Conservation (phyloP, 2,797 vertebrate genomes). For the Aulostomus chinensis region DNA sequence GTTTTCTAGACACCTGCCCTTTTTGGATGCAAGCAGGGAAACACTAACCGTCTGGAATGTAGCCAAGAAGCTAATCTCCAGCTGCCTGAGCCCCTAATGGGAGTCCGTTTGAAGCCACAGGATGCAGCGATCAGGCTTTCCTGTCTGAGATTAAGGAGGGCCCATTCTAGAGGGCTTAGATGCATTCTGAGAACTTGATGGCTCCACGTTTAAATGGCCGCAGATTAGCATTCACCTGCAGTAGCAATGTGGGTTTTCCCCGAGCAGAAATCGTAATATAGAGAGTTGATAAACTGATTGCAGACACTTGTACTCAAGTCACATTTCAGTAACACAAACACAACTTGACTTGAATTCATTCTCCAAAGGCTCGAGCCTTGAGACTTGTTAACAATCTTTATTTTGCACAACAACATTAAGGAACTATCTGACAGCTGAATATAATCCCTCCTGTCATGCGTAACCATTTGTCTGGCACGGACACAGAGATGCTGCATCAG, state of each 20-base stretch:
- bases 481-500: too few species aligned
- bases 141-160: conserved; percentile 16
- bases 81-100: conserved; percentile 29
- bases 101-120: conserved; percentile 43
- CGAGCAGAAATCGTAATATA: conserved; percentile 2
- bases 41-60: conserved; percentile 20
- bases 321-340: too few species aligned
- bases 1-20: conserved; percentile 39
- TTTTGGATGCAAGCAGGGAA: conserved; percentile 1
- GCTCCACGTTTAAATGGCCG: conserved; percentile 20
- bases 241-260: conserved; percentile 9
- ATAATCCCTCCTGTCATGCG: too few species aligned
- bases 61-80: conserved; percentile 45
- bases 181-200: conserved; percentile 4
- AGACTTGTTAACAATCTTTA: too few species aligned
- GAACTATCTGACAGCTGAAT: too few species aligned
- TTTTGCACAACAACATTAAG: too few species aligned
- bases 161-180: conserved; percentile 30
- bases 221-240: conserved; percentile 9
- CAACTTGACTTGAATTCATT: too few species aligned
- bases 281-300: not conserved
- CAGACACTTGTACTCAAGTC: too few species aligned
- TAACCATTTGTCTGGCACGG: too few species aligned
- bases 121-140: conserved; percentile 21
- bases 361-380: too few species aligned